Conservation (phyloP, 1,140 invertebrate species). For the Nephila pilipes region DNA sequence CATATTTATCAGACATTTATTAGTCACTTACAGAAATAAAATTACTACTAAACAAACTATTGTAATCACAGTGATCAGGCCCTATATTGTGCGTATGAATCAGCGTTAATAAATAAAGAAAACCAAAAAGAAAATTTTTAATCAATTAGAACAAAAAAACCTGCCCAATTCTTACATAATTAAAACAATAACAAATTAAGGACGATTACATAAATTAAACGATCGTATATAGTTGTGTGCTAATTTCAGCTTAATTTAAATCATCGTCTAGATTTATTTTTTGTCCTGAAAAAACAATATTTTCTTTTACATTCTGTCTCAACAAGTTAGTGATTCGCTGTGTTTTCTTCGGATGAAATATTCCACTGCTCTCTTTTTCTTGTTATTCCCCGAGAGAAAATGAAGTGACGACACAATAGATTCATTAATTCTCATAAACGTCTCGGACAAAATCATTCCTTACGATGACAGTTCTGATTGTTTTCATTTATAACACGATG, state of each 20-base stretch:
- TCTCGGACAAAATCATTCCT: not conserved
- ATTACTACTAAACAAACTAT: no score
- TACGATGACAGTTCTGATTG: not conserved
- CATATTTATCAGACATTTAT: no score
- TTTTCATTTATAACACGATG: not conserved
- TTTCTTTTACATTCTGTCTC: not conserved
- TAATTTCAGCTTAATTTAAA: not conserved
- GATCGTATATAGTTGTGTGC: not conserved
- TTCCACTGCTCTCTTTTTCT: not conserved
- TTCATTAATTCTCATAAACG: slow-evolving; percentile 27
- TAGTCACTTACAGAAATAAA: no score
- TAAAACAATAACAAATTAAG: not conserved
- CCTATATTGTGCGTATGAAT: no score
- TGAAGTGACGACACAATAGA: not conserved
- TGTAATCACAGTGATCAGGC: no score
- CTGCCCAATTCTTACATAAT: not conserved
- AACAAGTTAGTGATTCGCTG: slow-evolving; percentile 9
- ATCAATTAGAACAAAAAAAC: no score
- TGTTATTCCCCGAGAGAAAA: not conserved
- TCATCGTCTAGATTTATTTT: no score
- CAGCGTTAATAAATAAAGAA: no score
- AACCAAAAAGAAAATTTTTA: no score
- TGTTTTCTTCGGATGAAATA: not conserved
- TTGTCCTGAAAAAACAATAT: not conserved
- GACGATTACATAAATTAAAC: not conserved